These are phyloP conservation scores for Hylyphantes graminicola DNA, from an alignment of 1,140 invertebrate species.

Conservation along the genomic window DNA sequence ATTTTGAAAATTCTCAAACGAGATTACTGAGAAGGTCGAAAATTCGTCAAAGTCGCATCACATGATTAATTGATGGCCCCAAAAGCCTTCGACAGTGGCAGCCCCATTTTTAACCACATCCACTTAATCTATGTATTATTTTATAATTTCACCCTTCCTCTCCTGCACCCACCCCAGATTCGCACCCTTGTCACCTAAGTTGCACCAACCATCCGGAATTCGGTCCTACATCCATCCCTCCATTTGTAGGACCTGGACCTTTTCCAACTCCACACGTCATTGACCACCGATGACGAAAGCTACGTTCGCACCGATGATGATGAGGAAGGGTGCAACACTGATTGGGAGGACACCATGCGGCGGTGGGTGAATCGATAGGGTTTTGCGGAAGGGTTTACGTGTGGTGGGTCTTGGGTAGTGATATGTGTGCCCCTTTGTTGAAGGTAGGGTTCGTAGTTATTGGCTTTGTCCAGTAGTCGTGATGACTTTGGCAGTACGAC, in stretches of 20 bases:
- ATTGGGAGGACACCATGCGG: conserved; percentile 78
- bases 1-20: no score
- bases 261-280: conserved; percentile 64
- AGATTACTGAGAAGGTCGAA: no score
- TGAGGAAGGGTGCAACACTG: conserved; percentile 72
- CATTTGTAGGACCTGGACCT: conserved; percentile 66
- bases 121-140: not conserved
- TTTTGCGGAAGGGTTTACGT: no score
- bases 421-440: no score
- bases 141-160: not conserved
- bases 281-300: conserved; percentile 69
- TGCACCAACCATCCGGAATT: not conserved
- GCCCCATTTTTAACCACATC: not conserved
- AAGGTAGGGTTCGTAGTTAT: no score
- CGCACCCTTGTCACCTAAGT: conserved; percentile 24
- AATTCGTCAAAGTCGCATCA: no score
- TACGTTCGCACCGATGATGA: conserved; percentile 69
- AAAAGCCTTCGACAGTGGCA: no score
- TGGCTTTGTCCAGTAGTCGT: no score
- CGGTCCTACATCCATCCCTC: conserved; percentile 17
- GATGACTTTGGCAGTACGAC: no score
- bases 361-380: conserved; percentile 77
- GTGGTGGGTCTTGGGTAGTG: no score
- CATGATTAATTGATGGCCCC: no score
- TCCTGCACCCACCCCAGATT: conserved; percentile 7